Base-by-base conservation (phyloP, 1,140 invertebrate genomes). In the Heliconius eleuchia region DNA sequence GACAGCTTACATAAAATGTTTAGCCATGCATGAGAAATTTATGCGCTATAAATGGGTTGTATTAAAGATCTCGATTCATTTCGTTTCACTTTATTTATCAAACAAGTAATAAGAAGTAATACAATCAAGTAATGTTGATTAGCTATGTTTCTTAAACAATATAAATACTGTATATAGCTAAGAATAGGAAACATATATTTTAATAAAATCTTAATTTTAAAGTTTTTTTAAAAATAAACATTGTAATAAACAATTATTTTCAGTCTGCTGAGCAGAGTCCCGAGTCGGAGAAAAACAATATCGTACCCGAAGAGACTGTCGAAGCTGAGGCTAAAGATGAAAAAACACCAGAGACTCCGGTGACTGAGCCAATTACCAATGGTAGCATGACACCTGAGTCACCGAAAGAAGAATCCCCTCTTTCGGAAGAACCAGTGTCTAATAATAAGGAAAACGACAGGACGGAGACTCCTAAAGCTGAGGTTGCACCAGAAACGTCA, bases 301-400 rank as follows among this genome's bases (percentile, higher is more conserved):
- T 85, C 19, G 84, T 86, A 57, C 87, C 89, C 80, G 89, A 92
- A 86, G 88, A 80, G 13, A 89, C 91, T 84, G 77, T 86, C 50
- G 85, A 87, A 73, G 80, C 81, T 8, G 94, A 94, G 83, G 80
- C 76, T 46, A 92, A 91, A 82, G 90, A 93, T 37, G 93, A 94
- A 57, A 94, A 95, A 82, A 92, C 94, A 9, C 93, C 94, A 4
- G 93, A 94, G 83, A 95, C 94, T 34, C 94, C 94, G 30, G 94
- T 94, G 2, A 95, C 94, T 30, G 94, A 95, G 87, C 93, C 93
- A 19, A 89, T 95, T 52, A 94, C 93, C 42, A 95, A 95, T 78
- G 94, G 94, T 60, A 95, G 90, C 87, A 91, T 86, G 77, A 92
- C 94, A 23, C 94, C 94, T 18, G 94, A 94, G 79, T 86, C 93